Conservation (phyloP, 2,113 vertebrate species). For the Montifringilla adamsi region DNA sequence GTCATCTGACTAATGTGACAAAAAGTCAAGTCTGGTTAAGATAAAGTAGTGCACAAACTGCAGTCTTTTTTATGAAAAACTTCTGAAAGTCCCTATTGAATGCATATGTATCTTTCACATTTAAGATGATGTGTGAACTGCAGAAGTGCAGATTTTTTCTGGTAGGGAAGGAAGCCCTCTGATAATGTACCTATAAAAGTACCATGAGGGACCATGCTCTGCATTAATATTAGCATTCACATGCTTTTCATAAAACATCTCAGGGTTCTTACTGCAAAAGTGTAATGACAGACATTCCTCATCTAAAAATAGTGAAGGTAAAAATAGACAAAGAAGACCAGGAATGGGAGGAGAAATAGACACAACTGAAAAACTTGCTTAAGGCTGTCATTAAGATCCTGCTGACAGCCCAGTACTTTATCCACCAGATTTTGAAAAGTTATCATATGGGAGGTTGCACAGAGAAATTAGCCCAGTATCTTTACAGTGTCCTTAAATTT, state of each 20-base stretch:
- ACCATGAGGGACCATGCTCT: neutral
- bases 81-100: neutral
- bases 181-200: neutral
- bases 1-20: neutral
- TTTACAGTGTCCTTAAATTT: neutral
- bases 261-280: neutral
- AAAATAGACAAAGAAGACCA: neutral
- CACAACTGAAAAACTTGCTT: conserved; percentile 28
- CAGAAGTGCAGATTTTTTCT: neutral
- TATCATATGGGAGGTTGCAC: neutral
- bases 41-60: neutral
- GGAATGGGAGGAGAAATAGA: neutral
- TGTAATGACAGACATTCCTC: neutral
- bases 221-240: neutral
- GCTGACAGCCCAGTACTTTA: conserved; percentile 12
- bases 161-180: neutral
- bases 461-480: neutral
- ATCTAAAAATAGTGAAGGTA: neutral
- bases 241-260: neutral
- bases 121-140: neutral
- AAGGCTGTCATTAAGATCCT: conserved; percentile 54
- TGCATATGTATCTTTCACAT: neutral
- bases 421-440: neutral
- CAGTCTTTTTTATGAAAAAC: neutral
- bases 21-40: neutral